Evolutionary conservation across 1,140 invertebrate species (phyloP), one percentile per base, ranked within the genome.

Genomic region (Hycleus phaleratus): DNA sequence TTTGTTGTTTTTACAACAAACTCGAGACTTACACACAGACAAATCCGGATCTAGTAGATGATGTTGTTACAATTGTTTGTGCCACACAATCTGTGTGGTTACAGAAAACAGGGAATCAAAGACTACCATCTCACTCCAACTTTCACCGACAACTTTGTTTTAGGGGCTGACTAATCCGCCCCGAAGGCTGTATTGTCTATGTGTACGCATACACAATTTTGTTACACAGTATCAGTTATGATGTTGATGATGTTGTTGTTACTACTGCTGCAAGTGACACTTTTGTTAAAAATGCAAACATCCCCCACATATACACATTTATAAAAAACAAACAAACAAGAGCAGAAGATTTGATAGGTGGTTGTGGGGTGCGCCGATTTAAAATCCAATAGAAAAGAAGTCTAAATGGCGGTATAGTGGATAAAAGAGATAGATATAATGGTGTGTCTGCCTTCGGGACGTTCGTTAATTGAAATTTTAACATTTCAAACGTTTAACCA

Each of bases 261-360:
- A 18, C 18, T 18, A 9, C 43, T 50, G 38, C 68, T 71, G 69
- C 60, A 68, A 70, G 68, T 71, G 69, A 71, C 69, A 71, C 65
- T 66, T 65, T 66, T 64, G 68, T 70, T 71, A 71, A 71, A 71
- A 71, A 71, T 68, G 56, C 59, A 62, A 65, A 66, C 63, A 46
- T 32, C 32, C 18, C 18, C 18, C 18, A 18, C 18, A 18, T 18
- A 18, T 18, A 18, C 18, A 1, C 18, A 18, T 18, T 18, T 18
- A 18, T 18, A 18, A 18, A 18, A 18, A 18, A 18, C 1, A 18
- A 18, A 18, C 18, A 18, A 18, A 18, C 18, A 18, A 18, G 18
- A 18, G 18, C 18, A 18, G 18, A 18, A 18, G 18, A 18, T 18
- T 18, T 18, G 18, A 18, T 18, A 18, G 18, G 18, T 18, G 18